These are phyloP conservation scores for Cheilosia variabilis DNA, from an alignment of 2,888 invertebrate species.

Conservation along the genomic window DNA sequence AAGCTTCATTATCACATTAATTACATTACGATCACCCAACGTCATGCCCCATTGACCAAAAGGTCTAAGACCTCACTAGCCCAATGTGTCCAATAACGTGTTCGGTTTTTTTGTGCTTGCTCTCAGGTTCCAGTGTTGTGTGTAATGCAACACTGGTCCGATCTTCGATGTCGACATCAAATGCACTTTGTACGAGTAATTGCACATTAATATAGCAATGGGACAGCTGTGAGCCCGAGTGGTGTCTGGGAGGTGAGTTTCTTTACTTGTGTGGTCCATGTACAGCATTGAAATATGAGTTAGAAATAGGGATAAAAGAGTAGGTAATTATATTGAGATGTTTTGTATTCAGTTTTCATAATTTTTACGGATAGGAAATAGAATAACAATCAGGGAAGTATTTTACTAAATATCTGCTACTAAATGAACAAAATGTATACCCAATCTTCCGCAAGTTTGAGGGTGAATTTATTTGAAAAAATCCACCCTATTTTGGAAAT, in stretches of 20 bases:
- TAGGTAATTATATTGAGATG: too few species aligned
- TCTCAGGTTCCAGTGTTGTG: neutral
- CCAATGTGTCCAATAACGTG: neutral
- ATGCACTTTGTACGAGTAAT: constrained; percentile 5
- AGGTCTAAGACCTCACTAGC: constrained; percentile 16
- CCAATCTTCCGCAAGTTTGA: too few species aligned
- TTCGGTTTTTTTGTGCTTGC: constrained; percentile 12
- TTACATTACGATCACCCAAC: constrained; percentile 18
- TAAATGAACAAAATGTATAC: too few species aligned
- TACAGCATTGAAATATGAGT: too few species aligned
- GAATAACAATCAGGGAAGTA: too few species aligned
- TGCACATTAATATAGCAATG: constrained; percentile 22
- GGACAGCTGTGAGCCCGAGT: neutral
- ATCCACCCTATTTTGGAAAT: too few species aligned
- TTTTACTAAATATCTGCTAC: too few species aligned
- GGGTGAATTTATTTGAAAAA: too few species aligned
- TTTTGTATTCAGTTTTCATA: too few species aligned
- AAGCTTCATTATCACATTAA: constrained; percentile 23
- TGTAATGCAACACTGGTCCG: neutral
- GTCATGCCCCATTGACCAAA: constrained; percentile 25
- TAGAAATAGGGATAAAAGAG: too few species aligned
- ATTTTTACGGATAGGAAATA: too few species aligned
- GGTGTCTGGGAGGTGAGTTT: too few species aligned
- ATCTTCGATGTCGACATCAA: neutral
- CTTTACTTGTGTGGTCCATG: neutral